Evolutionary conservation across 2,113 vertebrate genomes (phyloP).

Genomic region (Oryctolagus cuniculus): mOryCun1.1 NC_091434.1:18371501-18372000

Average conservation of each 20-base stretch:
- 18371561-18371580: not conserved
- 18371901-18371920: not conserved
- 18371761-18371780: not conserved
- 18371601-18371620: slow-evolving; percentile 15
- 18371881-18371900: not conserved
- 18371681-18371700: not conserved
- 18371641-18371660: not conserved
- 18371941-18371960: not conserved
- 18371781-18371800: slow-evolving; percentile 6
- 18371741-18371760: not conserved
- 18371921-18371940: not conserved
- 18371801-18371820: not conserved
- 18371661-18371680: slow-evolving; percentile 18
- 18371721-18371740: slow-evolving; percentile 22
- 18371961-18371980: not conserved
- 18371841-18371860: slow-evolving; percentile 18
- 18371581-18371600: not conserved
- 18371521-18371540: no score
- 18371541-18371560: not conserved
- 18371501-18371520: no score
- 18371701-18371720: not conserved
- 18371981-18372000: not conserved
- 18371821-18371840: not conserved
- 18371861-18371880: not conserved
- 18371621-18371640: not conserved